Base-by-base conservation (phyloP, 2,113 vertebrate genomes). In the Mungos mungo region DNA sequence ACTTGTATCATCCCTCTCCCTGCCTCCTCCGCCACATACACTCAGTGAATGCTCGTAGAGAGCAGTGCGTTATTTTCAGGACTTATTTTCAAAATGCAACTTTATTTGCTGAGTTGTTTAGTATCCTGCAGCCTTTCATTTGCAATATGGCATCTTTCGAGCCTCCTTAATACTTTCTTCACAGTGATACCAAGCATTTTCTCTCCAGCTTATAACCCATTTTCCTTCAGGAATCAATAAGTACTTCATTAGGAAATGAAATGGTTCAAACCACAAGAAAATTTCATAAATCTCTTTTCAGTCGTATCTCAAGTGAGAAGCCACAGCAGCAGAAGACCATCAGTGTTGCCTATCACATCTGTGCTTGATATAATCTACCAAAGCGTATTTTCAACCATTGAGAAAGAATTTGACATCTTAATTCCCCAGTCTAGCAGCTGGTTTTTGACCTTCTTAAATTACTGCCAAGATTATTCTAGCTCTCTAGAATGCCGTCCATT, bases 341-440 rank as follows among this genome's bases (percentile, higher is more conserved):
- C 21, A 38, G 7, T 63, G 21, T 66, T 91, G 33, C 47, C 21
- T 35, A 0, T 21, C 68, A 41, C 72, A 63, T 92, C 38, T 91
- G 74, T 90, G 84, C 88, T 69, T 93, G 38, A 76, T 94, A 45
- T 38, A 76, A 82, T 80, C 88, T 84, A 69, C 71, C 52, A 91
- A 85, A 77, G 38, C 50, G 5, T 68, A 95, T 69, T 86, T 94
- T 96, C 66, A 87, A 69, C 77, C 27, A 83, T 25, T 52, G 57
- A 89, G 95, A 84, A 95, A 85, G 57, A 96, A 89, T 84, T 88
- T 95, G 95, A 91, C 72, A 76, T 97, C 93, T 95, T 89, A 96
- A 93, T 97, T 96, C 76, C 41, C 80, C 74, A 72, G 76, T 50
- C 81, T 71, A 76, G 57, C 88, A 97, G 96, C 88, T 96, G 92